Evolutionary conservation across 2,797 vertebrate species (phyloP), one percentile per base, ranked within the genome.

Genomic region (Liparis tanakae): DNA sequence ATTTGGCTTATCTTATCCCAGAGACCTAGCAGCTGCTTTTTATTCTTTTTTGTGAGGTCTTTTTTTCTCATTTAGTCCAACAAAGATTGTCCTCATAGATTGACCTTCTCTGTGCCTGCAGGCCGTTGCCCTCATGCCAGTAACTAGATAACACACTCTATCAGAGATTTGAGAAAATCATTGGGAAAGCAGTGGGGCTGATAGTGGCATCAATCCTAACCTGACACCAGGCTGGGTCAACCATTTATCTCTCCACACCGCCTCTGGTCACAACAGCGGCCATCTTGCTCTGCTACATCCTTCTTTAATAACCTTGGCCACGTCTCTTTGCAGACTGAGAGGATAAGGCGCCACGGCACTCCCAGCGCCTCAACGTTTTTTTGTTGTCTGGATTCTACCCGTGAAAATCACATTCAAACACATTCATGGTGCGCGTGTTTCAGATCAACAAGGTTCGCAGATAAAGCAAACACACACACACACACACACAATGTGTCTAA

Each of bases 71-170:
- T 98, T 99, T 97, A 97, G 95, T 95, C 94, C 93, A 90, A 95
- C 95, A 94, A 95, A 97, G 95, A 97, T 94, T 96, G 95, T 98
- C 96, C 96, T 98, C 95, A 91, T 94, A 94, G 94, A 97, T 96
- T 97, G 97, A 98, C 97, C 97, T 97, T 97, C 94, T 94, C 93
- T 82, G 85, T 90, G 95, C 96, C 96, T 95, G 91, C 90, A 79
- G 96, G 96, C 96, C 93, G 93, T 95, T 97, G 96, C 97, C 98
- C 97, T 98, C 94, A n/a, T 97, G 96, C 96, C 96, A 97, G 96
- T 98, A 98, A 99, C 96, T 97, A 98, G 97, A 99, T 99, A 99
- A 98, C 96, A 97, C 95, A 98, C 97, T 99, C 97, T 97, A 99
- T 99, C 97, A 99, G 96, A 97, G 97, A 96, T 96, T 96, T 96